phyloP scores from a whole-genome alignment of 1,140 invertebrate species.

The Cylas formicarius region DNA sequence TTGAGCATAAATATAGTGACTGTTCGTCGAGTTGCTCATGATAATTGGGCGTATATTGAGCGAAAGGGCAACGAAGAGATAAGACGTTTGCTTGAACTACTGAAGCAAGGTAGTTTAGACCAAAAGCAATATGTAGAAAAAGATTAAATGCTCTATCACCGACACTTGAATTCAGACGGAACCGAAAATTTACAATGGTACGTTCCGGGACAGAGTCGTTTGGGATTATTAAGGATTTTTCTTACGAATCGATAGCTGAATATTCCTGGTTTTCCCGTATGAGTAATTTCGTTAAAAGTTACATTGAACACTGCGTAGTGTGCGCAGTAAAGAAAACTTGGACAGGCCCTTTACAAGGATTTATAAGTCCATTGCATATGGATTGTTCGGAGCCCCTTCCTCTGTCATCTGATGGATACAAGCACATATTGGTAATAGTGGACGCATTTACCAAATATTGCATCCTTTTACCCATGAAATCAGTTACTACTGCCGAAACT shows the following conservation, averaged over 20 bases:
- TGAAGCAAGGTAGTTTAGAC: slow-evolving; percentile 10
- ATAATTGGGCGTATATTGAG: no score
- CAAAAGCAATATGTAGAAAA: slow-evolving; percentile 10
- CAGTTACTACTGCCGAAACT: slow-evolving; percentile 1
- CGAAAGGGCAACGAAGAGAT: slow-evolving; percentile 8
- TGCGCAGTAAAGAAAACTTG: slow-evolving; percentile 23
- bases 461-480: background rate
- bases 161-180: background rate
- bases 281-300: slow-evolving; percentile 24
- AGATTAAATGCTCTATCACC: slow-evolving; percentile 4
- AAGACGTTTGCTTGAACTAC: background rate
- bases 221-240: slow-evolving; percentile 24
- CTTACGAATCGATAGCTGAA: slow-evolving; percentile 18
- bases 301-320: slow-evolving; percentile 31
- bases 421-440: slow-evolving; percentile 8
- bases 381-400: slow-evolving; percentile 29
- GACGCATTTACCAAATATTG: slow-evolving; percentile 11
- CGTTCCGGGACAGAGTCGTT: no score
- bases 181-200: no score
- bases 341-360: slow-evolving; percentile 14
- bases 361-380: slow-evolving; percentile 23
- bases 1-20: slow-evolving; percentile 3
- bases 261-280: slow-evolving; percentile 29
- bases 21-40: slow-evolving; percentile 28
- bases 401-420: slow-evolving; percentile 11